Evolutionary conservation across 2,113 vertebrate genomes (phyloP).

Genomic region (Bufo gargarizans): DNA sequence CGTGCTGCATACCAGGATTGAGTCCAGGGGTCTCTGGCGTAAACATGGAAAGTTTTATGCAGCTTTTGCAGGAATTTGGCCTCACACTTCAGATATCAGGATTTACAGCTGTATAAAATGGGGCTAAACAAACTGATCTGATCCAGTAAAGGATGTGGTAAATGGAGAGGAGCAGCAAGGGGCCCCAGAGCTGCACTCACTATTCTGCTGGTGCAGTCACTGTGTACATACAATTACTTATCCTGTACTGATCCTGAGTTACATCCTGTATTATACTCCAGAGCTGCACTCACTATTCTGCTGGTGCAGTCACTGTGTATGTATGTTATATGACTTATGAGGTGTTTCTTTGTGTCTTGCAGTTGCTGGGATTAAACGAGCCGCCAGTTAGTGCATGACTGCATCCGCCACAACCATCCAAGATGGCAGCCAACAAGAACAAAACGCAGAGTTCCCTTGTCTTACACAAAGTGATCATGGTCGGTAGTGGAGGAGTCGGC

Average conservation of each 20-base stretch:
- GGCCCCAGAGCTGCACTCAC: background rate
- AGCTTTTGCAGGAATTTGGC: background rate
- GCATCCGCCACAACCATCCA: background rate
- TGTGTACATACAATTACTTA: no score
- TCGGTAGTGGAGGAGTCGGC: constrained; percentile 83
- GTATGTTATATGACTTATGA: background rate
- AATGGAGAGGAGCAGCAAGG: background rate
- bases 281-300: no score
- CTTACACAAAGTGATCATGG: constrained; percentile 86
- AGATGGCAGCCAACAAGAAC: constrained; percentile 78
- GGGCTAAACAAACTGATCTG: background rate
- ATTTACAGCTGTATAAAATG: background rate
- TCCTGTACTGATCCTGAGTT: no score
- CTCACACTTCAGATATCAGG: background rate
- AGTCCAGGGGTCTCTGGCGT: background rate
- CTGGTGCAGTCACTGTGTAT: no score
- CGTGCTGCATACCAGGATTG: background rate
- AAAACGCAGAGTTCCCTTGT: constrained; percentile 81
- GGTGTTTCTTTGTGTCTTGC: background rate
- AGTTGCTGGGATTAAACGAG: background rate
- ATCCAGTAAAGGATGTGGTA: background rate
- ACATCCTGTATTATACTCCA: no score
- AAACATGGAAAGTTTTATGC: constrained; percentile 23
- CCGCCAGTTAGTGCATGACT: constrained; percentile 9
- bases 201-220: no score